phyloP scores from a whole-genome alignment of 2,888 invertebrate genomes.

The Mycogona germanica region DNA sequence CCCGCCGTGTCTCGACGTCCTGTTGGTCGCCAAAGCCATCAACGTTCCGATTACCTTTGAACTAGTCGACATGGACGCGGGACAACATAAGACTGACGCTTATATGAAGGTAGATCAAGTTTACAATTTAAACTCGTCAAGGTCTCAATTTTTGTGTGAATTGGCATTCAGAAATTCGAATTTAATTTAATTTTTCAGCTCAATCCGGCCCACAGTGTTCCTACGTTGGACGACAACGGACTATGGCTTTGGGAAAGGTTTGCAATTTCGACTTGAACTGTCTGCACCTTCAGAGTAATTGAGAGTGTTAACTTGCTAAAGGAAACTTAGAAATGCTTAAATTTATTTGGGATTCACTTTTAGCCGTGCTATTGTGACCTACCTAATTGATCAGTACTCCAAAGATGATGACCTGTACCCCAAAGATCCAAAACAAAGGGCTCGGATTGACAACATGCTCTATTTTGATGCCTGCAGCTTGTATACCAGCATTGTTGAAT shows the following conservation, averaged over 20 bases:
- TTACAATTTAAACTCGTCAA: neutral
- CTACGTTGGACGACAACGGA: conserved; percentile 7
- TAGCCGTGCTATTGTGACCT: conserved; percentile 8
- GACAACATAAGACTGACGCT: conserved; percentile 1
- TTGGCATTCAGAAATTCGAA: neutral
- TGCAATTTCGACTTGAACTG: too few relatives aligned
- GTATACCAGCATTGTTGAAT: conserved; percentile 4
- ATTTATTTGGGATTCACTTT: neutral
- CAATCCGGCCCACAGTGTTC: conserved; percentile 1
- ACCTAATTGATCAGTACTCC: conserved; percentile 5
- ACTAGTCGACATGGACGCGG: neutral
- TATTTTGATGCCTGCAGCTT: conserved; percentile 3
- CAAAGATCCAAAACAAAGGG: conserved; percentile 1
- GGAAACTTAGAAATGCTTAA: neutral
- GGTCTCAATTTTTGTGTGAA: neutral
- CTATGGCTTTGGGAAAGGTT: conserved; percentile 9
- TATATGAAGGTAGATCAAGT: neutral
- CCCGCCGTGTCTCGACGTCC: conserved; percentile 3
- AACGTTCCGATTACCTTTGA: neutral
- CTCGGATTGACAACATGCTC: conserved; percentile 6
- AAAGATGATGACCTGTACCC: conserved; percentile 10
- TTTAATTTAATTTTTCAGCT: neutral
- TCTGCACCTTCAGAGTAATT: too few relatives aligned
- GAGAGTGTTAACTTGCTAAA: neutral
- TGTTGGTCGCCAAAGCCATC: neutral